A percentile compares a stretch with the other conserved stretches of the same genome.
Evolutionary conservation across 2,888 invertebrate species (phyloP).

Genomic region (Trissoscelio sp.): DNA sequence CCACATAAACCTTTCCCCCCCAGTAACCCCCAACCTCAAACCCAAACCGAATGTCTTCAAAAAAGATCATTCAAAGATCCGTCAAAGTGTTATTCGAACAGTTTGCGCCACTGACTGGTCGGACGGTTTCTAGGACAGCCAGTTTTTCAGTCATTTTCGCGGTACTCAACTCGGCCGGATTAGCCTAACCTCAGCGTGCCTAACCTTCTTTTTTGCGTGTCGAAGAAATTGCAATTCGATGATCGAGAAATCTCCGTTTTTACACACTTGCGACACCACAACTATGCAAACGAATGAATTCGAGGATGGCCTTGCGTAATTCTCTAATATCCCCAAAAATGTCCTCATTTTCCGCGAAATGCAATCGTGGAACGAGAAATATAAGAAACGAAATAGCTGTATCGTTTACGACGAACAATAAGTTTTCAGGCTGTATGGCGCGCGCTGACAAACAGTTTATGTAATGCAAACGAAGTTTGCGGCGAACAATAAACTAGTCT

Average conservation of each 20-base stretch:
- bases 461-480: constrained; percentile 59
- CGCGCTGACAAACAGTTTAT: constrained; percentile 51
- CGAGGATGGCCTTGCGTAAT: constrained; percentile 7
- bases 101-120: constrained; percentile 67
- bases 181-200: constrained; percentile 66
- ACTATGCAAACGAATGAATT: constrained; percentile 18
- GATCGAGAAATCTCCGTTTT: constrained; percentile 36
- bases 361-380: constrained; percentile 29
- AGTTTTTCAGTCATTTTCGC: constrained; percentile 70
- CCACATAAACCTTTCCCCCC: too few relatives aligned
- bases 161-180: constrained; percentile 68
- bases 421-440: constrained; percentile 35
- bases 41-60: too few relatives aligned
- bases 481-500: constrained; percentile 53
- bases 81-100: too few relatives aligned
- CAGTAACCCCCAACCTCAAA: too few relatives aligned
- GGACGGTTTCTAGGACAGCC: constrained; percentile 69
- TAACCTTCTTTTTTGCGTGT: constrained; percentile 67
- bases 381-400: too few relatives aligned
- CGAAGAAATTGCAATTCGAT: constrained; percentile 67
- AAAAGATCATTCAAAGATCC: constrained; percentile 9
- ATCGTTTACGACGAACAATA: constrained; percentile 48
- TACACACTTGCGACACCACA: not conserved
- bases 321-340: not conserved
- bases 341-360: constrained; percentile 12